Evolutionary conservation across 2,797 vertebrate species (phyloP).

Genomic region (Allobates femoralis): DNA sequence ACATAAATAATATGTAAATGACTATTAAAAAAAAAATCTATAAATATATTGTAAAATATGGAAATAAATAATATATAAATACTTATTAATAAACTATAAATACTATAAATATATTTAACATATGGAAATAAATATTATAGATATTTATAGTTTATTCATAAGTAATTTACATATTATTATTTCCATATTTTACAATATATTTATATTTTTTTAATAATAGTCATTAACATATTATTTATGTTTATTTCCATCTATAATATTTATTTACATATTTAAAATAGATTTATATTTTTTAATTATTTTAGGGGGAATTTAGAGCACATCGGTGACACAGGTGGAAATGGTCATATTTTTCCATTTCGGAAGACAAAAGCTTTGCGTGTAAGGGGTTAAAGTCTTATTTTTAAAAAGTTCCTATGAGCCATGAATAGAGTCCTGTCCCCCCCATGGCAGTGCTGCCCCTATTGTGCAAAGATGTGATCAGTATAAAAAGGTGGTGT

Average conservation of each 20-base stretch:
- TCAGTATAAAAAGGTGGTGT: conserved; percentile 61
- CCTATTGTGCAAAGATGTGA: conserved; percentile 61
- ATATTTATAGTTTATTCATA: too few species aligned
- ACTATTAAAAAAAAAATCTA: too few species aligned
- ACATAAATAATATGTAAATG: too few species aligned
- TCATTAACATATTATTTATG: too few species aligned
- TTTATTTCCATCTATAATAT: neutral
- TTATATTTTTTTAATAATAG: too few species aligned
- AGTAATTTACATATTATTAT: too few species aligned
- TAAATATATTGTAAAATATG: too few species aligned
- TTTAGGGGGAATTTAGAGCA: neutral
- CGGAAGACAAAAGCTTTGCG: neutral
- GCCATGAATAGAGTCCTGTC: conserved; percentile 53
- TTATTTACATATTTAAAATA: neutral
- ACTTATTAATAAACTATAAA: too few species aligned
- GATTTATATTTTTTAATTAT: neutral
- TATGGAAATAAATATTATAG: too few species aligned
- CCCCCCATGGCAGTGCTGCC: conserved; percentile 49
- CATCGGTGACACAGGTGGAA: neutral
- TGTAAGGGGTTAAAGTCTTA: conserved; percentile 45
- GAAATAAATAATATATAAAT: too few species aligned
- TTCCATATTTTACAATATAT: too few species aligned
- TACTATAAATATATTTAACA: too few species aligned
- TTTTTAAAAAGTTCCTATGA: conserved; percentile 44
- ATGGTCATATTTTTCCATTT: neutral